Conservation (phyloP, 2,797 vertebrate species). For the Lithobates pipiens region DNA sequence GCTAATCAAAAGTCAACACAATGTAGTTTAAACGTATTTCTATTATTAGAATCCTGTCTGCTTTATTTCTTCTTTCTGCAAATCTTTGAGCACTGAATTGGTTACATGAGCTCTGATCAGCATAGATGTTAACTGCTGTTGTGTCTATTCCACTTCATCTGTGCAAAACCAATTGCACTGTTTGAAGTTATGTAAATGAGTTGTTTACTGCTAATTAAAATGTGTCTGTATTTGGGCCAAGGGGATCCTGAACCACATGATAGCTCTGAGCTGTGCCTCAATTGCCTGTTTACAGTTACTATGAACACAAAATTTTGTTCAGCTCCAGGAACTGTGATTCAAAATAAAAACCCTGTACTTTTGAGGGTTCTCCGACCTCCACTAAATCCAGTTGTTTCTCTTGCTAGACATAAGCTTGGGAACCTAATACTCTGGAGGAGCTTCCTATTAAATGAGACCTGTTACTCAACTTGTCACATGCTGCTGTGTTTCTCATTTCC, state of each 20-base stretch:
- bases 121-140: constrained; percentile 57
- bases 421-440: constrained; percentile 62
- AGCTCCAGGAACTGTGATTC: constrained; percentile 42
- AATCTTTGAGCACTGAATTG: constrained; percentile 50
- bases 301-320: constrained; percentile 24
- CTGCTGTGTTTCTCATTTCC: constrained; percentile 57
- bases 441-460: constrained; percentile 61
- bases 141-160: constrained; percentile 56
- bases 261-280: constrained; percentile 47
- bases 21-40: constrained; percentile 17
- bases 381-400: constrained; percentile 50
- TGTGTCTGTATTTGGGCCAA: constrained; percentile 52
- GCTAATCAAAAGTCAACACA: constrained; percentile 39
- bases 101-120: constrained; percentile 51
- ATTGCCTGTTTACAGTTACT: constrained; percentile 42
- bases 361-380: constrained; percentile 43
- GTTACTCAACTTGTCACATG: constrained; percentile 54
- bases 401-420: constrained; percentile 50
- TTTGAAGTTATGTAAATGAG: constrained; percentile 63
- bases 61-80: constrained; percentile 29
- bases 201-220: constrained; percentile 62
- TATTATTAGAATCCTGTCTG: constrained; percentile 37
- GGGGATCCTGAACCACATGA: constrained; percentile 54
- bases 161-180: constrained; percentile 57
- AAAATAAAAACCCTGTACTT: constrained; percentile 52